Conservation (phyloP, 2,797 vertebrate species). For the Coreius guichenoti region DNA sequence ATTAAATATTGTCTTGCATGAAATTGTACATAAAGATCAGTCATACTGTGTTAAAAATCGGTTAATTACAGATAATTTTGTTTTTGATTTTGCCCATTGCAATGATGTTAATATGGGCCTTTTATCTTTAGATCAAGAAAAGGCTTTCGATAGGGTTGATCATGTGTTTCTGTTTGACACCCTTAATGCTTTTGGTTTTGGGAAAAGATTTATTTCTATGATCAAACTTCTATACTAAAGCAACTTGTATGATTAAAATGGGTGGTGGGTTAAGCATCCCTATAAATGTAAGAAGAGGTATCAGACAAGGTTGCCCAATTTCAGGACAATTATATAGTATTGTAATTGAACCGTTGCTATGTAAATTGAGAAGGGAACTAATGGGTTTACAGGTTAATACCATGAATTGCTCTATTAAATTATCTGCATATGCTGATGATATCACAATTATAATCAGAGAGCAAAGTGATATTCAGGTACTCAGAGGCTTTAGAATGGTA, state of each 20-base stretch:
- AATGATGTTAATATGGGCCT: background rate
- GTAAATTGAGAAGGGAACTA: background rate
- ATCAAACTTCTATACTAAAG: background rate
- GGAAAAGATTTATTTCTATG: background rate
- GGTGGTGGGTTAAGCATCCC: background rate
- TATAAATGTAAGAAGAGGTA: background rate
- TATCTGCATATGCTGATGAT: background rate
- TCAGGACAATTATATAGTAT: background rate
- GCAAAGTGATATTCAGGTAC: background rate
- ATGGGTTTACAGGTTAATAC: background rate
- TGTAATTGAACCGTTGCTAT: background rate
- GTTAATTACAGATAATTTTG: no score
- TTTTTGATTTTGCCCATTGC: background rate
- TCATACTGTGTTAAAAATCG: background rate
- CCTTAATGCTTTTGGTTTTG: background rate
- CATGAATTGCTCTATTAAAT: background rate
- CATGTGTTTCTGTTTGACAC: background rate
- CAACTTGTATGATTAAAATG: background rate
- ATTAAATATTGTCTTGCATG: background rate
- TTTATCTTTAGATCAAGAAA: background rate
- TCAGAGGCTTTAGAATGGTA: background rate
- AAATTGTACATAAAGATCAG: no score
- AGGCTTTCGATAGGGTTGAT: background rate
- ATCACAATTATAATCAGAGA: background rate
- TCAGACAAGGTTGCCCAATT: background rate